phyloP scores from a whole-genome alignment of 2,797 vertebrate genomes.

The Chaenodraco wilsoni region DNA sequence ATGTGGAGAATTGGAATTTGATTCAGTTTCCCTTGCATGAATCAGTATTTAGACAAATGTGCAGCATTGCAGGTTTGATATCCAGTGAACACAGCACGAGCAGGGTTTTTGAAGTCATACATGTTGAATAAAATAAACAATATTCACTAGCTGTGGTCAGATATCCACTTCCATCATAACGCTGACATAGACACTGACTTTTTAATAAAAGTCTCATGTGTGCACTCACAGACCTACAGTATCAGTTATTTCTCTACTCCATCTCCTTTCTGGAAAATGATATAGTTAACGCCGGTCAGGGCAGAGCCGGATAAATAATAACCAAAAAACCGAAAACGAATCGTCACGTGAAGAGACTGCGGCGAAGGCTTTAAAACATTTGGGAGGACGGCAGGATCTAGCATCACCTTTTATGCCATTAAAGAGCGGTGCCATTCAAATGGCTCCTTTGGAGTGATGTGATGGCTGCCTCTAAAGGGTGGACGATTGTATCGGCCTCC shows the following conservation, averaged over 20 bases:
- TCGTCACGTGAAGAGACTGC: conserved; percentile 24
- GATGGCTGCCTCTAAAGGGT: conserved; percentile 48
- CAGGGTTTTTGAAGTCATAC: neutral
- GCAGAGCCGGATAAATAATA: conserved; percentile 24
- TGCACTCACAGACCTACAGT: conserved; percentile 15
- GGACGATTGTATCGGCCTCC: conserved; percentile 44
- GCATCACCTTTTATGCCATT: conserved; percentile 55
- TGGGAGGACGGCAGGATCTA: conserved; percentile 25
- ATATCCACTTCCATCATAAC: neutral
- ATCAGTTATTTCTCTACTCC: conserved; percentile 24
- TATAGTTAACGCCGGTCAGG: conserved; percentile 35
- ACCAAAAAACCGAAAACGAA: conserved; percentile 1
- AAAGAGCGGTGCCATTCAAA: conserved; percentile 55
- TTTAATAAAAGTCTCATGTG: conserved; percentile 51
- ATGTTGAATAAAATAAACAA: conserved; percentile 28
- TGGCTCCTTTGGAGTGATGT: conserved; percentile 55
- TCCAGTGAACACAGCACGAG: neutral
- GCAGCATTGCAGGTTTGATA: neutral
- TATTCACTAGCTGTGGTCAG: conserved; percentile 11
- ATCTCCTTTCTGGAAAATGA: conserved; percentile 36
- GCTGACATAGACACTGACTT: neutral
- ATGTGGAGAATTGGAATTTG: neutral
- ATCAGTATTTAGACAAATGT: neutral
- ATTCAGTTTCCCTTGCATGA: neutral
- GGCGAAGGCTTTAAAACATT: conserved; percentile 33